A percentile compares a stretch with the other conserved stretches of the same genome.
These are phyloP conservation scores for Drosophila hydei DNA, from an alignment of 1,140 invertebrate genomes.

Conservation along the genomic window DNA sequence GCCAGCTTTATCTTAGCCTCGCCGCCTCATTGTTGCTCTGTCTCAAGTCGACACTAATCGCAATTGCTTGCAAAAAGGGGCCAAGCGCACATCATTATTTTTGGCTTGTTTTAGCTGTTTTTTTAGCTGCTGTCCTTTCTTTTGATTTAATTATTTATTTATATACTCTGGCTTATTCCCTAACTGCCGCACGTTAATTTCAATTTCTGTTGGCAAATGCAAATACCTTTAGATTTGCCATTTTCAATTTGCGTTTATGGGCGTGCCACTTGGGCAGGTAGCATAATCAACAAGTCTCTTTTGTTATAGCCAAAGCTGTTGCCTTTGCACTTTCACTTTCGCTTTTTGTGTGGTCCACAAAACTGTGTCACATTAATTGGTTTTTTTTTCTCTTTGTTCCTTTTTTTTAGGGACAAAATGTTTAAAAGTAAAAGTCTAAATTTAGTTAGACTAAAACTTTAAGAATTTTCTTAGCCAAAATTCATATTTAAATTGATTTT, in stretches of 20 bases:
- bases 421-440: background rate
- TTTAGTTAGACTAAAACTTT: too few species aligned
- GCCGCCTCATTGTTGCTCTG: constrained; percentile 1
- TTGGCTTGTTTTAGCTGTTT: constrained; percentile 12
- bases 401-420: background rate
- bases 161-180: constrained; percentile 29
- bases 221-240: constrained; percentile 35
- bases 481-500: too few species aligned
- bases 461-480: too few species aligned
- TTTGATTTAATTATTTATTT: constrained; percentile 38
- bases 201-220: constrained; percentile 26
- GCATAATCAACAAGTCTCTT: constrained; percentile 51
- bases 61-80: constrained; percentile 37
- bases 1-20: constrained; percentile 12
- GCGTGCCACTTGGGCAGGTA: constrained; percentile 1
- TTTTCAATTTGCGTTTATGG: constrained; percentile 39
- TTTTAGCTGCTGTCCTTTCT: constrained; percentile 21
- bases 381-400: background rate
- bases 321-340: constrained; percentile 15
- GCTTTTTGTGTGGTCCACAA: constrained; percentile 19
- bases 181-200: constrained; percentile 40
- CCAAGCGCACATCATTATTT: constrained; percentile 41
- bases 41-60: constrained; percentile 47
- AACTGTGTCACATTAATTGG: constrained; percentile 11
- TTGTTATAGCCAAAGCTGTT: constrained; percentile 2